Conservation (phyloP, 2,113 vertebrate species). For the Platichthys stellatus region DNA sequence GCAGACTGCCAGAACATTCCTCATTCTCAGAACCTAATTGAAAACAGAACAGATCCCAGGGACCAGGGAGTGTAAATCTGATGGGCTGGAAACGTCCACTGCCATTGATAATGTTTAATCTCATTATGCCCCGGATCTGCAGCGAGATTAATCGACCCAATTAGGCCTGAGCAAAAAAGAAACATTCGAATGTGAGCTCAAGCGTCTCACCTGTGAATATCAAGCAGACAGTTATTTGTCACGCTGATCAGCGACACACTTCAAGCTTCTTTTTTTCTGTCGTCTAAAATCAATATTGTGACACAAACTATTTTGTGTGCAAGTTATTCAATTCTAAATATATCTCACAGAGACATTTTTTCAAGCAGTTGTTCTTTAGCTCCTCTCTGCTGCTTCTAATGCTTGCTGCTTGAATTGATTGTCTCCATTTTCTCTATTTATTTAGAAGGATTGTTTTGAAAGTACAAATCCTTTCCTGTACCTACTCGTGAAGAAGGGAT, state of each 20-base stretch:
- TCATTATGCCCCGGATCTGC: conserved; percentile 70
- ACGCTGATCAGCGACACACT: conserved; percentile 44
- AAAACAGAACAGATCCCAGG: conserved; percentile 79
- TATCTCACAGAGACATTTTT: too few relatives aligned
- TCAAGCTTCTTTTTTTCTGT: conserved; percentile 6
- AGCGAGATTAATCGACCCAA: conserved; percentile 79
- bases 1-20: conserved; percentile 61
- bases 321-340: too few relatives aligned
- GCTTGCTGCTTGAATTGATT: too few relatives aligned
- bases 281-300: conserved; percentile 2
- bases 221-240: conserved; percentile 64
- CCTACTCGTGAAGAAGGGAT: too few relatives aligned
- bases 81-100: conserved; percentile 76
- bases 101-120: conserved; percentile 74
- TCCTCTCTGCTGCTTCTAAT: too few relatives aligned
- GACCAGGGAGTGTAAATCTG: conserved; percentile 69
- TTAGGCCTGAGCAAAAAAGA: conserved; percentile 71
- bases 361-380: too few relatives aligned
- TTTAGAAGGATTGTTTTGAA: too few relatives aligned
- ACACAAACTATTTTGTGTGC: background rate
- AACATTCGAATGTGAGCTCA: conserved; percentile 53
- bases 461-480: too few relatives aligned
- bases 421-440: too few relatives aligned
- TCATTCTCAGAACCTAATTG: conserved; percentile 74
- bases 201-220: conserved; percentile 58